Percentiles rank a stretch among this genome's conserved stretches.
Evolutionary conservation across 2,113 vertebrate genomes (phyloP).

Genomic region (Oreocharis arfaki): DNA sequence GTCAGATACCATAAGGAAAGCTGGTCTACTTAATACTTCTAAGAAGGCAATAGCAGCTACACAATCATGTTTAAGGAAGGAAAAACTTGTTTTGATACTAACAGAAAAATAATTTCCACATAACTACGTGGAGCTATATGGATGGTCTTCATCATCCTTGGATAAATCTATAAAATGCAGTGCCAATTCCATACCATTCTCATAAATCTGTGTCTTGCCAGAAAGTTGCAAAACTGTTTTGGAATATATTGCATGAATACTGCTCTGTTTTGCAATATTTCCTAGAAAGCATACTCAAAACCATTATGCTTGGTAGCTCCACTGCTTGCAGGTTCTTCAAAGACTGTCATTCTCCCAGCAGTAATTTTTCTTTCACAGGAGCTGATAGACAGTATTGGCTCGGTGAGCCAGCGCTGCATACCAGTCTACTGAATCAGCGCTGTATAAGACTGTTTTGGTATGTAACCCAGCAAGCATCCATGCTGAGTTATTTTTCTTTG

Average conservation of each 20-base stretch:
- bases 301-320: background rate
- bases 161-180: background rate
- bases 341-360: background rate
- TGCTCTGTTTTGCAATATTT: background rate
- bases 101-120: background rate
- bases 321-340: background rate
- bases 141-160: background rate
- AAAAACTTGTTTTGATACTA: background rate
- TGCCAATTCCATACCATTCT: background rate
- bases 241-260: background rate
- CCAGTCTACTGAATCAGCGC: constrained; percentile 46
- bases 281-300: background rate
- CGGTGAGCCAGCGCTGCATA: background rate
- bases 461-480: constrained; percentile 29
- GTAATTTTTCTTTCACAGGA: background rate
- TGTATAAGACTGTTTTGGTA: background rate
- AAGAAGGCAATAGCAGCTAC: background rate
- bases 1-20: background rate
- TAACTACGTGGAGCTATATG: background rate
- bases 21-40: background rate
- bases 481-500: constrained; percentile 40
- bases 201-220: background rate
- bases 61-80: background rate
- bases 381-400: background rate
- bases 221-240: background rate